These are phyloP conservation scores for Matsumurasca onukii DNA, from an alignment of 1,140 invertebrate genomes.

Conservation along the genomic window DNA sequence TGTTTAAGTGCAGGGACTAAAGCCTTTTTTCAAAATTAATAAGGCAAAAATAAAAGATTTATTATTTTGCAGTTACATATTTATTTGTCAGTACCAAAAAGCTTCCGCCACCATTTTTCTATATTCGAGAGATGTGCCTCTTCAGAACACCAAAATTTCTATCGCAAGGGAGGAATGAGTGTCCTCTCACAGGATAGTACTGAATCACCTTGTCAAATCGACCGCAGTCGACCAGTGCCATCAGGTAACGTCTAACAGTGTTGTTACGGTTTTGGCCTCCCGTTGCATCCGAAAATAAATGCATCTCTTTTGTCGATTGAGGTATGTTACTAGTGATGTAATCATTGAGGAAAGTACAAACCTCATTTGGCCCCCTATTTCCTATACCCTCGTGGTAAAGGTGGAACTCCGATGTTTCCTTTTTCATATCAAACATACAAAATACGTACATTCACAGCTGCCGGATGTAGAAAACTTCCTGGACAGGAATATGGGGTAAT, in stretches of 20 bases:
- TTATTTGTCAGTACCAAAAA: too few relatives aligned
- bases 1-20: too few relatives aligned
- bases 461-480: too few relatives aligned
- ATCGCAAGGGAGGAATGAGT: conserved; percentile 43
- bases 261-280: conserved; percentile 38
- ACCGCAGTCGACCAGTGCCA: conserved; percentile 20
- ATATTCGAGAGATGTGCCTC: too few relatives aligned
- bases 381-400: conserved; percentile 1
- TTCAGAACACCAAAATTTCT: conserved; percentile 42
- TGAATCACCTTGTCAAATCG: conserved; percentile 38
- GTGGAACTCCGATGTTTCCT: conserved; percentile 1
- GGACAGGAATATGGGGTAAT: too few relatives aligned
- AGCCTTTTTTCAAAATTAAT: too few relatives aligned
- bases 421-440: neutral
- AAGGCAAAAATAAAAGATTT: too few relatives aligned
- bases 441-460: too few relatives aligned
- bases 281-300: conserved; percentile 36
- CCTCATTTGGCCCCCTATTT: conserved; percentile 5
- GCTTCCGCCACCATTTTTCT: too few relatives aligned
- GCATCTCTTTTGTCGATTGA: neutral
- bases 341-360: neutral
- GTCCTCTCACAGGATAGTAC: conserved; percentile 41
- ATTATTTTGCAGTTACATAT: too few relatives aligned
- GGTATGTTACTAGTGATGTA: conserved; percentile 6
- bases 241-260: conserved; percentile 29